Conservation (phyloP, 2,113 vertebrate species). For the Toxostoma redivivum region DNA sequence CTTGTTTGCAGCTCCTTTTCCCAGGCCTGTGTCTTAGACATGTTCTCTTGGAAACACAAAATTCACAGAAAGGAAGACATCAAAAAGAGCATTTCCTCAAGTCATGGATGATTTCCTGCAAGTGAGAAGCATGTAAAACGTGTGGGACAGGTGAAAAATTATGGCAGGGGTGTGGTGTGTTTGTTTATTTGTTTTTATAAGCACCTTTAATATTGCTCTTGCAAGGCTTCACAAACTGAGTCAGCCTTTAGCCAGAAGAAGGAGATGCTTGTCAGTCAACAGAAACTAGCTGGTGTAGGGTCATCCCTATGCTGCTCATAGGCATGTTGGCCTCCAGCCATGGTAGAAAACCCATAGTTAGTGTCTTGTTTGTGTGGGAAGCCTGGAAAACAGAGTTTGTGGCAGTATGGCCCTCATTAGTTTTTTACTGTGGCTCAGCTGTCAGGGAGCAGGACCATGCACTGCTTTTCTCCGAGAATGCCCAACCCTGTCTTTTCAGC, state of each 20-base stretch:
- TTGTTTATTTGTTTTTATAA: neutral
- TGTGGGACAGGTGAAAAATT: neutral
- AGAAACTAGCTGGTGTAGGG: neutral
- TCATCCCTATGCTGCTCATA: neutral
- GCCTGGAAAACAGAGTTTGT: neutral
- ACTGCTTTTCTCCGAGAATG: neutral
- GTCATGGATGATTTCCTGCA: neutral
- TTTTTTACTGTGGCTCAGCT: neutral
- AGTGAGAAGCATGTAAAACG: neutral
- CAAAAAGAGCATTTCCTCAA: neutral
- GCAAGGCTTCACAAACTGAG: neutral
- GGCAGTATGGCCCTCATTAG: neutral
- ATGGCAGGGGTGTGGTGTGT: neutral
- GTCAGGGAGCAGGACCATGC: neutral
- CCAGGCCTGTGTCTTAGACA: neutral
- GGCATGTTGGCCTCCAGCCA: neutral
- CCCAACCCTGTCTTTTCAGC: neutral
- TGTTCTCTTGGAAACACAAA: neutral
- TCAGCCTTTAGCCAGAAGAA: neutral
- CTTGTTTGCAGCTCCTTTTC: neutral
- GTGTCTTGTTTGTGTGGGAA: neutral
- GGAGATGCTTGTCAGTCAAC: neutral
- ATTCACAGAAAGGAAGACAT: fast-evolving
- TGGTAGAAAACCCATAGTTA: neutral
- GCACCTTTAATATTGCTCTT: neutral